Evolutionary conservation across 1,140 invertebrate genomes (phyloP).

Genomic region (Macrosteles quadrilineatus): DNA sequence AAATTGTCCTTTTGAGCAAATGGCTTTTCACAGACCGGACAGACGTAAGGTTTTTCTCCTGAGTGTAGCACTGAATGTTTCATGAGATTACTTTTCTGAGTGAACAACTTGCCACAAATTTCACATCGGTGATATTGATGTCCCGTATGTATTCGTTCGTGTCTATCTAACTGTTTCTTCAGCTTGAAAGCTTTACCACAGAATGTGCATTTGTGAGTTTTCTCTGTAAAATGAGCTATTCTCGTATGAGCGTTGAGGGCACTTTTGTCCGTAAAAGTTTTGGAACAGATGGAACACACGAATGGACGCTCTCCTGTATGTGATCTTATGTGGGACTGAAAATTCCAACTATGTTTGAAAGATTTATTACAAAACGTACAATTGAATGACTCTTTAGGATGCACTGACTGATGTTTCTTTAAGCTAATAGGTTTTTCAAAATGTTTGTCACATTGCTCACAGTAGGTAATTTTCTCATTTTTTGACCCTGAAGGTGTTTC

Average conservation of each 20-base stretch:
- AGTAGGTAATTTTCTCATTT: slow-evolving; percentile 10
- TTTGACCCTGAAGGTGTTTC: not conserved
- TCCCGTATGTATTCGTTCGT: slow-evolving; percentile 27
- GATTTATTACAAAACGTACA: slow-evolving; percentile 24
- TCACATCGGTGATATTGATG: slow-evolving; percentile 27
- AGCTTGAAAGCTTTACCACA: slow-evolving; percentile 27
- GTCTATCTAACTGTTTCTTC: slow-evolving; percentile 17
- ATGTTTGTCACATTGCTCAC: slow-evolving; percentile 27
- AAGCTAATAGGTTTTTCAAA: slow-evolving; percentile 27
- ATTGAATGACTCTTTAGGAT: not conserved
- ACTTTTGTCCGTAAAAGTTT: slow-evolving; percentile 44
- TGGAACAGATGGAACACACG: slow-evolving; percentile 40
- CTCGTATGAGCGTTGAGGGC: slow-evolving; percentile 44
- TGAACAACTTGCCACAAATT: slow-evolving; percentile 29
- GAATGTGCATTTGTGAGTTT: slow-evolving; percentile 20
- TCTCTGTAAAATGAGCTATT: slow-evolving; percentile 31
- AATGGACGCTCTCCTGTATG: slow-evolving; percentile 43
- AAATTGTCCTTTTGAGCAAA: slow-evolving; percentile 76
- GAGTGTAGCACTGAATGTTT: slow-evolving; percentile 30
- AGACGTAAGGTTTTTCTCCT: slow-evolving; percentile 47
- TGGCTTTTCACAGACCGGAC: slow-evolving; percentile 80
- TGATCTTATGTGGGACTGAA: slow-evolving; percentile 39
- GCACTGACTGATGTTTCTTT: slow-evolving; percentile 12
- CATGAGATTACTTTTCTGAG: slow-evolving; percentile 31
- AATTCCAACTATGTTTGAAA: slow-evolving; percentile 24